Percentiles rank a stretch among this genome's conserved stretches.
Conservation (phyloP, 2,888 invertebrate genomes). For the Ditula angustiorana region DNA sequence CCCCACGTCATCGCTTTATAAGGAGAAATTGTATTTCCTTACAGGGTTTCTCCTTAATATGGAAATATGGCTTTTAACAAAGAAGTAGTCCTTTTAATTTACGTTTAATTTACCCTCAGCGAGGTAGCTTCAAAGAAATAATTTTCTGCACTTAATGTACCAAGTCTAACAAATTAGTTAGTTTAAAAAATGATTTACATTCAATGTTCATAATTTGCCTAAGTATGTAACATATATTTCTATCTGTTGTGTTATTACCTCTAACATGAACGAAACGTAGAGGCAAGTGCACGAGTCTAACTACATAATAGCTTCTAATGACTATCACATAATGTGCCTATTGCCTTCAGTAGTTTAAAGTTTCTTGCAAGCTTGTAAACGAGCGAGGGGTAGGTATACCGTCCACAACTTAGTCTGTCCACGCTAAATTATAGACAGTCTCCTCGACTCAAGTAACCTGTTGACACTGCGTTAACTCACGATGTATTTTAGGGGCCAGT, state of each 20-base stretch:
- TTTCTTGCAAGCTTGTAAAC: constrained; percentile 75
- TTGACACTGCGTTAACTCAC: constrained; percentile 74
- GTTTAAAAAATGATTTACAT: background rate
- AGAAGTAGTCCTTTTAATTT: constrained; percentile 73
- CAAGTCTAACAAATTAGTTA: constrained; percentile 18
- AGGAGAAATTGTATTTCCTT: constrained; percentile 74
- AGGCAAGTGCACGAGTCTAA: background rate
- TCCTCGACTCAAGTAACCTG: constrained; percentile 81
- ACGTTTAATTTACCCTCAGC: constrained; percentile 60
- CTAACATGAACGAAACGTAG: background rate
- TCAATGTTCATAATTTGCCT: background rate
- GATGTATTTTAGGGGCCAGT: constrained; percentile 65
- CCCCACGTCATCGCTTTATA: constrained; percentile 51
- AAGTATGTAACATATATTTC: background rate
- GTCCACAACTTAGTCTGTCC: constrained; percentile 69
- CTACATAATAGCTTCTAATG: constrained; percentile 51
- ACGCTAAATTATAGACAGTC: constrained; percentile 80
- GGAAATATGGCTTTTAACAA: constrained; percentile 74
- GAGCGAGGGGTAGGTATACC: constrained; percentile 63
- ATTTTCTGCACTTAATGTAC: constrained; percentile 29
- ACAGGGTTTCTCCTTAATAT: constrained; percentile 73
- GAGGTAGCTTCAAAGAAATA: constrained; percentile 47
- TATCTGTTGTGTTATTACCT: too few relatives aligned
- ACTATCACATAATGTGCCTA: constrained; percentile 64
- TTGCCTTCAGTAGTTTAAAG: constrained; percentile 75